Base-by-base conservation (phyloP, 2,113 vertebrate species). In the Corythornis madagascariensis region DNA sequence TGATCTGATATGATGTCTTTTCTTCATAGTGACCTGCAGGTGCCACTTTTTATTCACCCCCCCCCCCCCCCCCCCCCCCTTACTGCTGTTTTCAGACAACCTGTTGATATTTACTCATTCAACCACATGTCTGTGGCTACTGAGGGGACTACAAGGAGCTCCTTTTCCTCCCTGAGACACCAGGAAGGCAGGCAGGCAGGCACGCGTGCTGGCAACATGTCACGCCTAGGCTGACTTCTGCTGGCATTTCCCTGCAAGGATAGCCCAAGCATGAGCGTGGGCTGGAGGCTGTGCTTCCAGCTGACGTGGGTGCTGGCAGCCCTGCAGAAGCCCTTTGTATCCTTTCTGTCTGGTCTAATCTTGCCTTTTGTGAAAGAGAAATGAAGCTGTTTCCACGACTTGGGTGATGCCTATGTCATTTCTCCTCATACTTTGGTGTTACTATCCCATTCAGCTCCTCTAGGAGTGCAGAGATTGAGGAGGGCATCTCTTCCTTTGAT, bases 81-180 rank as follows among this genome's bases (percentile, higher is more conserved):
- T 60, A 35, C 38, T 2, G 4, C 45, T 93, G 72, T 81, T 89
- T 85, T 85, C 78, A 78, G 72, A 65, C 57, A 94, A 72, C 50
- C 48, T 94, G 38, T 76, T 83, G 78, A 22, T 89, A 91, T 88
- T 91, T 92, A 72, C 26, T 16, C 4, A 24, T 59, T 86, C 48
- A 86, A 1, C 83, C 78, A 40, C 72, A 63, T 4, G 57, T 75
- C 70, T 70, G 66, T 90, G 71, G 70, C 65, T 4, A 7, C 52
- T 71, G 13, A 67, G 38, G 42, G 40, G 65, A 78, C 71, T 61
- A 90, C 86, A 92, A 84, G 47, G 63, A 90, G 31, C 45, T 84
- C 4, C 5, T 94, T 93, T 74, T 72, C 35, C 8, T 84, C 38
- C 42, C 47, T 1, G 20, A 79, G 79, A 48, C 43, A 38, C 40